Percentiles rank a stretch among this genome's conserved stretches.
Conservation (phyloP, 2,888 invertebrate genomes). For the Eristalinus aeneus region DNA sequence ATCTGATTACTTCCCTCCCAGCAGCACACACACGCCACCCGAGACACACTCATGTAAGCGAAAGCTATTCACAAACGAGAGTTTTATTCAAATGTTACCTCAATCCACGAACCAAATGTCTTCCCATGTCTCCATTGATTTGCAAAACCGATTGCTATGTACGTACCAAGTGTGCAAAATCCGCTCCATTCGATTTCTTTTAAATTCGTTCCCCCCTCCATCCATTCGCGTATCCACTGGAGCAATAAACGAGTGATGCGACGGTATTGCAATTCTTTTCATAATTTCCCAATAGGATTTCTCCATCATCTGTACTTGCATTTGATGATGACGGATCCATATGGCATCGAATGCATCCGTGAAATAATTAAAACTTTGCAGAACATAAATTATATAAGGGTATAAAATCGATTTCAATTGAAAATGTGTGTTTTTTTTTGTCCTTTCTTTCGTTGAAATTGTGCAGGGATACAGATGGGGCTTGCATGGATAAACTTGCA, state of each 20-base stretch:
- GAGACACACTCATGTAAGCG: not conserved
- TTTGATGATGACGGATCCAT: slow-evolving; percentile 7
- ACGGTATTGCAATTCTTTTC: slow-evolving; percentile 47
- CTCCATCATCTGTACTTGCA: slow-evolving; percentile 3
- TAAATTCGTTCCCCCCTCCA: not conserved
- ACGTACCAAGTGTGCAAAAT: not conserved
- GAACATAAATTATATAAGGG: slow-evolving; percentile 28
- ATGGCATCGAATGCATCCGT: slow-evolving; percentile 22
- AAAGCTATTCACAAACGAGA: not conserved
- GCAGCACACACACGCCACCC: no score
- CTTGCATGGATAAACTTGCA: not conserved
- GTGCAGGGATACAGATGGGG: not conserved
- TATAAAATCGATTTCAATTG: slow-evolving; percentile 27
- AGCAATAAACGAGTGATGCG: slow-evolving; percentile 14
- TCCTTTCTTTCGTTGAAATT: not conserved
- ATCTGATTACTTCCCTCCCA: no score
- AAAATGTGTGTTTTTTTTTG: not conserved
- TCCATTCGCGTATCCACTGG: slow-evolving; percentile 1
- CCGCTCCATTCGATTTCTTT: not conserved
- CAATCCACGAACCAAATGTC: not conserved
- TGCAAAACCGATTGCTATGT: not conserved
- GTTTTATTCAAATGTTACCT: not conserved
- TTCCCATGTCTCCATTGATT: slow-evolving; percentile 15
- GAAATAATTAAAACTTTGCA: slow-evolving; percentile 36
- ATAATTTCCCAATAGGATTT: slow-evolving; percentile 53